Evolutionary conservation across 2,888 invertebrate species (phyloP).

Genomic region (Romanomermis culicivorax): DNA sequence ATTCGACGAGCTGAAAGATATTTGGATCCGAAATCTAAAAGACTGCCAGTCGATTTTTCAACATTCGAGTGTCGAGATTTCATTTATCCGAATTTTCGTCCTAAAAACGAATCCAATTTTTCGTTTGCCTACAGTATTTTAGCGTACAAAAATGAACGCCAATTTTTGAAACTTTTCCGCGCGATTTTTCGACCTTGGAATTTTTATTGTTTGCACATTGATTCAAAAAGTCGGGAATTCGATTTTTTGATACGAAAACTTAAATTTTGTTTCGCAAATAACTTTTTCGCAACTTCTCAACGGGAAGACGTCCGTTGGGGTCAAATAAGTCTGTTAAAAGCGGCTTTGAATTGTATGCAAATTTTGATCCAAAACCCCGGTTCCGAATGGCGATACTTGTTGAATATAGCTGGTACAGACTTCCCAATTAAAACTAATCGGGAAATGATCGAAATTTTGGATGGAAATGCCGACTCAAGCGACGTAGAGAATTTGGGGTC

Average conservation of each 20-base stretch:
- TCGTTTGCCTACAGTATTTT: conserved; percentile 6
- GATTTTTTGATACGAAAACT: neutral
- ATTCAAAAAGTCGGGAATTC: neutral
- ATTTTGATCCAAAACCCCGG: neutral
- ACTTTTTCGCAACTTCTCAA: neutral
- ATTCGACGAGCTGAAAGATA: neutral
- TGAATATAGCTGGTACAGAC: conserved; percentile 11
- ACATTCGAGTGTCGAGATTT: neutral
- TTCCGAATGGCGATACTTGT: conserved; percentile 3
- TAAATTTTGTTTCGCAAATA: neutral
- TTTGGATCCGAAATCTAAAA: neutral
- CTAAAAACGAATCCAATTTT: conserved; percentile 1
- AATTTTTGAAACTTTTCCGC: conserved; percentile 1
- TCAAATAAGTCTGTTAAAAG: conserved; percentile 3
- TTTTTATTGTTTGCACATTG: conserved; percentile 11
- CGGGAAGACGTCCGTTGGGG: conserved; percentile 10
- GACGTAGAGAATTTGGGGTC: conserved; percentile 4
- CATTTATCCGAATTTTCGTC: neutral
- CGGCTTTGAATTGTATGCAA: conserved; percentile 7
- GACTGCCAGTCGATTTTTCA: neutral
- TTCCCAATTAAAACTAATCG: conserved; percentile 8
- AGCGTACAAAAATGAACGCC: conserved; percentile 3
- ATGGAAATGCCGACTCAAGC: neutral
- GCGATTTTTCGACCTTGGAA: conserved; percentile 9
- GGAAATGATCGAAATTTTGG: conserved; percentile 7